Evolutionary conservation across 2,113 vertebrate species (phyloP).

Genomic region (Bos indicus): DNA sequence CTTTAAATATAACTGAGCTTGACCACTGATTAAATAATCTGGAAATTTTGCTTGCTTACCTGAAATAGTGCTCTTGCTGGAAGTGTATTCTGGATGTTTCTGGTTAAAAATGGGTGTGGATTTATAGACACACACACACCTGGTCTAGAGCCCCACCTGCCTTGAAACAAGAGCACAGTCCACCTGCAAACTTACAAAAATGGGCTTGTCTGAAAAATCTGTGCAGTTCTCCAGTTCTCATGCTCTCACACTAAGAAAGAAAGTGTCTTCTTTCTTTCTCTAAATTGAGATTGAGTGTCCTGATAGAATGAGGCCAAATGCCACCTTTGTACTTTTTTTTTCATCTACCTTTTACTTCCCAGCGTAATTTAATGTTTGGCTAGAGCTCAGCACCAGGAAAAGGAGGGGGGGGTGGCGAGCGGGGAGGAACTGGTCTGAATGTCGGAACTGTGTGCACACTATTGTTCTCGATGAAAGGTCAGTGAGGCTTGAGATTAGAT

Average conservation of each 20-base stretch:
- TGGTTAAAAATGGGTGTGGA: constrained; percentile 57
- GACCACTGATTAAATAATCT: constrained; percentile 31
- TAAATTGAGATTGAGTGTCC: constrained; percentile 74
- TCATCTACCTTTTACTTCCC: constrained; percentile 15
- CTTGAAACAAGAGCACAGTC: constrained; percentile 46
- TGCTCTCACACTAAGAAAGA: constrained; percentile 41
- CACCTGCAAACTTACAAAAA: constrained; percentile 53
- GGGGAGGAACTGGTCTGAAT: constrained; percentile 66
- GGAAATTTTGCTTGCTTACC: constrained; percentile 75
- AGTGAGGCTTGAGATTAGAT: constrained; percentile 67
- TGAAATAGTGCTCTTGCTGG: constrained; percentile 9
- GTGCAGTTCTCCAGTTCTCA: constrained; percentile 61
- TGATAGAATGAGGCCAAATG: constrained; percentile 56
- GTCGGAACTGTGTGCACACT: constrained; percentile 63
- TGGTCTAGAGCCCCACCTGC: constrained; percentile 55
- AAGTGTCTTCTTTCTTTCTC: constrained; percentile 48
- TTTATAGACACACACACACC: constrained; percentile 58
- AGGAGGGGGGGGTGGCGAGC: not conserved
- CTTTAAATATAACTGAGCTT: not conserved
- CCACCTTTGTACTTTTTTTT: constrained; percentile 15
- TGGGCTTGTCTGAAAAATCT: constrained; percentile 29
- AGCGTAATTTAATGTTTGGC: constrained; percentile 63
- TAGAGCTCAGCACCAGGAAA: constrained; percentile 52
- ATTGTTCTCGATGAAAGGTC: constrained; percentile 75
- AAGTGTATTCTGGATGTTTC: constrained; percentile 54